phyloP scores from a whole-genome alignment of 2,797 vertebrate species.

The Hyperoplus immaculatus region DNA sequence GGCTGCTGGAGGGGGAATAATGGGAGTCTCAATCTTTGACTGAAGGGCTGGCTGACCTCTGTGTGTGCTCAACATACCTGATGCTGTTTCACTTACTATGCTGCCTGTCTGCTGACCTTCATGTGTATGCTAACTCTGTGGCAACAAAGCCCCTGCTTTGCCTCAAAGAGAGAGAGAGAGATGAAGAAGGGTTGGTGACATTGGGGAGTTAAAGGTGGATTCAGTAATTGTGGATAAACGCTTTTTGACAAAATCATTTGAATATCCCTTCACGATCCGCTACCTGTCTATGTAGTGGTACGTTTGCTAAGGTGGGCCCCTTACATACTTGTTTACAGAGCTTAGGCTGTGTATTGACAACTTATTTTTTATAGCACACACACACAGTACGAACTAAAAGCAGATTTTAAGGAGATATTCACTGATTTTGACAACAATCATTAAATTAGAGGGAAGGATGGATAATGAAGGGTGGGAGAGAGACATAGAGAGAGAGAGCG shows the following conservation, averaged over 20 bases:
- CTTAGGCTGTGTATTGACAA: no score
- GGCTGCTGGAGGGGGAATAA: conserved; percentile 19
- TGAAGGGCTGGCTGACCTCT: conserved; percentile 61
- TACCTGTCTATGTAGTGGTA: no score
- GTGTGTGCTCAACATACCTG: conserved; percentile 67
- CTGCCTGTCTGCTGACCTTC: conserved; percentile 73
- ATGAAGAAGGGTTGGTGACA: conserved; percentile 13
- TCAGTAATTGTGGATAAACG: no score
- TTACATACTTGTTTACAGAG: no score
- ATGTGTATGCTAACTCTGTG: conserved; percentile 50
- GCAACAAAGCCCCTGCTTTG: conserved; percentile 28
- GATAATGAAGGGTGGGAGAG: conserved; percentile 44
- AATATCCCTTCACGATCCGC: no score
- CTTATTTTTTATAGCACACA: no score
- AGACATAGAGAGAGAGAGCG: conserved; percentile 39
- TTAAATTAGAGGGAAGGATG: conserved; percentile 49
- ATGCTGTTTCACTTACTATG: conserved; percentile 40
- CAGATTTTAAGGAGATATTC: no score
- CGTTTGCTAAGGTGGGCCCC: no score
- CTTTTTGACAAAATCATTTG: no score
- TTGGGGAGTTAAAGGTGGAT: conserved; percentile 36
- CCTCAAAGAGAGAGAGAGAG: conserved; percentile 1
- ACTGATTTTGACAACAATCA: no score
- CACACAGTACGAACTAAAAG: no score
- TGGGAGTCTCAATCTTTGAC: conserved; percentile 40